Evolutionary conservation across 2,797 vertebrate species (phyloP).

Genomic region (Anas bahamensis): DNA sequence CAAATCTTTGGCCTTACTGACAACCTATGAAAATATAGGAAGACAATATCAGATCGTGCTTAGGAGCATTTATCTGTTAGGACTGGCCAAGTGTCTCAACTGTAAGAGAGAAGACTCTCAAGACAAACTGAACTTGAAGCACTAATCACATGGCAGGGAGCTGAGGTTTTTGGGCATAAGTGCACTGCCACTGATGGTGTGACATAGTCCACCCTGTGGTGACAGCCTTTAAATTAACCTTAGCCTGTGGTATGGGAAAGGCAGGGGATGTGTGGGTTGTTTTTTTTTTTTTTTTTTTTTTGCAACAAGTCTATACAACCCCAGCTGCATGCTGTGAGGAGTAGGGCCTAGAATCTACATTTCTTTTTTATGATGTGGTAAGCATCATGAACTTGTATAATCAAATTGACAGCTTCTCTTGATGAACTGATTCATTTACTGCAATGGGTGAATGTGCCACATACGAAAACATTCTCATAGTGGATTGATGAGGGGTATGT

Average conservation of each 20-base stretch:
- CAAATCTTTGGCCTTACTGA: background rate
- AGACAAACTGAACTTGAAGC: background rate
- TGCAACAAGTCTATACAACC: background rate
- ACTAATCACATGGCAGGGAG: background rate
- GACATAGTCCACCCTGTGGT: background rate
- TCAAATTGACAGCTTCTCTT: background rate
- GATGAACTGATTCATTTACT: background rate
- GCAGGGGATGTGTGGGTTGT: background rate
- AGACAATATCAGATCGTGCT: background rate
- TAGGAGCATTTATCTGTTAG: background rate
- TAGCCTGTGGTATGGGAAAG: background rate
- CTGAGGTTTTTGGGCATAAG: background rate
- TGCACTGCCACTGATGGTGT: background rate
- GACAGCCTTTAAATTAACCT: background rate
- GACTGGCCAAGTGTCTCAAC: background rate
- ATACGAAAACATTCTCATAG: background rate
- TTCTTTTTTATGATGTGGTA: background rate
- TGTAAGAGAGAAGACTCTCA: background rate
- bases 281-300: background rate
- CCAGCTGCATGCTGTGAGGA: background rate
- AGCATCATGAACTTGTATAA: background rate
- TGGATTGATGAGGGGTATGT: background rate
- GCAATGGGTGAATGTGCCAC: background rate
- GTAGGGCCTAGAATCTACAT: background rate
- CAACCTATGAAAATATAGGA: background rate